phyloP scores from a whole-genome alignment of 2,888 invertebrate species.

The Gymnoscelis rufifasciata region DNA sequence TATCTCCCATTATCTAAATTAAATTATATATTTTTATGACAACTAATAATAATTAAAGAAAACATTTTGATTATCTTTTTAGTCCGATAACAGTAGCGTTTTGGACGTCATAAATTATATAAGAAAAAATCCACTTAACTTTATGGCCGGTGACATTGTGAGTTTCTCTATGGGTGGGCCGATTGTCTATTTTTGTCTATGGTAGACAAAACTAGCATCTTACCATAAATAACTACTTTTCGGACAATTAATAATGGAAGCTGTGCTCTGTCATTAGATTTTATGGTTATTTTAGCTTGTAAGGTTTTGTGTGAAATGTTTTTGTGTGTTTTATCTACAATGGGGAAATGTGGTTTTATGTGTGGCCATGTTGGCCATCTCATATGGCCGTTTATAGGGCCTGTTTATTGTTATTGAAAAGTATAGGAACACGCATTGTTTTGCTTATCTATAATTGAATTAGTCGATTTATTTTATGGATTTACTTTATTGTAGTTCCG shows the following conservation, averaged over 20 bases:
- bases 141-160: slow-evolving; percentile 54
- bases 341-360: slow-evolving; percentile 10
- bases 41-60: slow-evolving; percentile 39
- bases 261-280: slow-evolving; percentile 55
- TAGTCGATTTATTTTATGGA: background rate
- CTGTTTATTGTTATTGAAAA: background rate
- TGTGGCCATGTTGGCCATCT: slow-evolving; percentile 11
- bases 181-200: slow-evolving; percentile 58
- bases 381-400: slow-evolving; percentile 4
- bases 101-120: slow-evolving; percentile 47
- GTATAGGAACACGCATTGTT: background rate
- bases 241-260: slow-evolving; percentile 69
- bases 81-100: slow-evolving; percentile 48
- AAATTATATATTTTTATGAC: slow-evolving; percentile 34
- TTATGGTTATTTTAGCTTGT: slow-evolving; percentile 41
- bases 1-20: slow-evolving; percentile 30
- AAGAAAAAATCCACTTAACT: slow-evolving; percentile 52
- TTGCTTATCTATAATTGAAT: background rate
- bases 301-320: slow-evolving; percentile 26
- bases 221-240: slow-evolving; percentile 70
- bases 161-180: slow-evolving; percentile 62
- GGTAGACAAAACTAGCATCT: slow-evolving; percentile 57
- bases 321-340: slow-evolving; percentile 20
- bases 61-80: slow-evolving; percentile 35
- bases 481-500: background rate